A percentile compares a stretch with the other conserved stretches of the same genome.
These are phyloP conservation scores for Leptinotarsa peninsularis DNA, from an alignment of 2,888 invertebrate genomes.

Conservation along the genomic window DNA sequence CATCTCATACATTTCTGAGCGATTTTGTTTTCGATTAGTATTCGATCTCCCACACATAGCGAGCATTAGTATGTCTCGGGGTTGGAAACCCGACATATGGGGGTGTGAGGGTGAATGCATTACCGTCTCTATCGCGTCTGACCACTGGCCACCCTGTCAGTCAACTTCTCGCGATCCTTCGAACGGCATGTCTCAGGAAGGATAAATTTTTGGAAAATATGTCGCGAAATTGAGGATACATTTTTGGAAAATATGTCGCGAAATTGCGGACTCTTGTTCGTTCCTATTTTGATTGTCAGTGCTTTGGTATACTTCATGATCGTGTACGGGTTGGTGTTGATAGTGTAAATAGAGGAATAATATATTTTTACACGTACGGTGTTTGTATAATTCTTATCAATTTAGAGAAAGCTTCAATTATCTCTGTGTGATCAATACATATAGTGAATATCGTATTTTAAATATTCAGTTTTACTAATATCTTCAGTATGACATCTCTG, in stretches of 20 bases:
- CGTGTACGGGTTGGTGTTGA: constrained; percentile 52
- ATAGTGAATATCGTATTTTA: constrained; percentile 64
- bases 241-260: constrained; percentile 23
- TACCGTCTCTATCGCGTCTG: constrained; percentile 63
- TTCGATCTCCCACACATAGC: constrained; percentile 29
- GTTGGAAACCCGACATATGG: constrained; percentile 38
- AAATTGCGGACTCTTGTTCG: constrained; percentile 45
- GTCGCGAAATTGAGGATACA: constrained; percentile 28
- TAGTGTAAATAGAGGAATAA: constrained; percentile 49
- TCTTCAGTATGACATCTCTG: constrained; percentile 63
- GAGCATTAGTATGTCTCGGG: constrained; percentile 17
- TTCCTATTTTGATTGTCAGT: constrained; percentile 57
- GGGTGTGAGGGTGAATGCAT: constrained; percentile 65
- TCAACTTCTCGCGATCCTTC: constrained; percentile 47
- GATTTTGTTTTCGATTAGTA: constrained; percentile 28
- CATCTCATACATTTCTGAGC: constrained; percentile 19
- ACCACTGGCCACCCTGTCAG: constrained; percentile 63
- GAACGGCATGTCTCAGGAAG: constrained; percentile 32
- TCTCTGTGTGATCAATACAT: constrained; percentile 60
- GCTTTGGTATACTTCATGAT: constrained; percentile 58
- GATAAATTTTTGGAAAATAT: constrained; percentile 16
- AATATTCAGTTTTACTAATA: constrained; percentile 64
- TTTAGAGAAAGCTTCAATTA: constrained; percentile 61
- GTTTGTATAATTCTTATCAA: constrained; percentile 56
- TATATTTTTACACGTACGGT: constrained; percentile 38